Percentiles rank a stretch among this genome's conserved stretches.
Evolutionary conservation across 2,797 vertebrate species (phyloP).

Genomic region (Microctenopoma lineatum): DNA sequence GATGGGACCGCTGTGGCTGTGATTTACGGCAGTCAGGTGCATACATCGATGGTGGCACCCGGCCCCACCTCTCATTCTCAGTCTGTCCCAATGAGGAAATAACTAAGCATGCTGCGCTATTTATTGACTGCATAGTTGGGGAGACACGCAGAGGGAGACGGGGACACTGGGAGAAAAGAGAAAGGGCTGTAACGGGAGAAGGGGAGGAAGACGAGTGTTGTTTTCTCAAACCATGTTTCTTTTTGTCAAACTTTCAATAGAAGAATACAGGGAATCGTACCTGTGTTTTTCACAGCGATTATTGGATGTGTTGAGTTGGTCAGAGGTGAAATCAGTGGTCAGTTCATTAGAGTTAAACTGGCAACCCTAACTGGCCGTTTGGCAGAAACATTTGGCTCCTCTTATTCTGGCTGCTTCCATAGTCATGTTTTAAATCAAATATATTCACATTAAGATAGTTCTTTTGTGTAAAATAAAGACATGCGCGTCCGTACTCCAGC

Average conservation of each 20-base stretch:
- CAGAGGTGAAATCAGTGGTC: conserved; percentile 18
- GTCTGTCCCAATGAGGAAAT: conserved; percentile 75
- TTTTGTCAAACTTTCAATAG: conserved; percentile 29
- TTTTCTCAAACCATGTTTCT: conserved; percentile 29
- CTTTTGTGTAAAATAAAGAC: not conserved
- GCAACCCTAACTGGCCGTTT: conserved; percentile 5
- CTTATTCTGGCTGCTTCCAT: not conserved
- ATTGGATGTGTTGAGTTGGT: conserved; percentile 16
- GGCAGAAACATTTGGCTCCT: not conserved
- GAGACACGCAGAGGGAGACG: conserved; percentile 18
- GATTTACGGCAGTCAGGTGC: conserved; percentile 84
- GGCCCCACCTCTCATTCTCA: conserved; percentile 75
- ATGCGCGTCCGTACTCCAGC: not conserved
- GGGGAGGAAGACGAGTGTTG: not conserved
- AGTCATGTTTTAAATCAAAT: conserved; percentile 11
- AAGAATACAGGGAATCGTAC: conserved; percentile 18
- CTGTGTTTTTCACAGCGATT: conserved; percentile 30
- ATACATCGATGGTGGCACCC: conserved; percentile 70
- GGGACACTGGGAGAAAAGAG: conserved; percentile 13
- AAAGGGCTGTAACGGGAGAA: conserved; percentile 16
- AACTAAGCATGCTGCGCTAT: conserved; percentile 68
- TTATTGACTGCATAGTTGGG: conserved; percentile 51
- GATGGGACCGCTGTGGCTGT: conserved; percentile 76
- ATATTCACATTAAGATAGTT: not conserved
- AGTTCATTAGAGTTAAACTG: conserved; percentile 9